phyloP scores from a whole-genome alignment of 2,797 vertebrate genomes.

The Lycodopsis pacificus region DNA sequence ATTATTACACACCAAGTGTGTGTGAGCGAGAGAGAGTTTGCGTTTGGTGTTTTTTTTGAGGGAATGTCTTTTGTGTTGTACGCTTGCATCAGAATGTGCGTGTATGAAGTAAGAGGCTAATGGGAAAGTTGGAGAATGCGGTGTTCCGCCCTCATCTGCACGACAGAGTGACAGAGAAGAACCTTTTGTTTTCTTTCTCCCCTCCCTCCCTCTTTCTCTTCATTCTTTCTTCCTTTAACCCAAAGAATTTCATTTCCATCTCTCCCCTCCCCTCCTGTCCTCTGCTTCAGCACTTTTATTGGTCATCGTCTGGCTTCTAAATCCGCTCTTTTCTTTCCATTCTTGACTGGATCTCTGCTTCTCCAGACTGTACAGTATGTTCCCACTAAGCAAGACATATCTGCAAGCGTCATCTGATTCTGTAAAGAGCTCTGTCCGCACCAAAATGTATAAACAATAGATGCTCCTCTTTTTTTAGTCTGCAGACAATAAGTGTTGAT shows the following conservation, averaged over 20 bases:
- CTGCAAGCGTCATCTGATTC: not conserved
- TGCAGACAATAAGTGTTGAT: not conserved
- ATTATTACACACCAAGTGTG: not conserved
- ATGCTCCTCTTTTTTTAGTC: not conserved
- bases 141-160: not conserved
- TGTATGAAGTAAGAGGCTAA: not conserved
- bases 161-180: not conserved
- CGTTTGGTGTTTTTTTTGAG: not conserved
- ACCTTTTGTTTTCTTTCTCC: not conserved
- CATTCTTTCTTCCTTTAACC: conserved; percentile 4
- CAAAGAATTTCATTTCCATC: conserved; percentile 13
- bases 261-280: not conserved
- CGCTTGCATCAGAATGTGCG: not conserved
- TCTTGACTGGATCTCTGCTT: not conserved
- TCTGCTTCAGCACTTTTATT: conserved; percentile 17
- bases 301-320: not conserved
- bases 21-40: not conserved
- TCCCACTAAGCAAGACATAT: not conserved
- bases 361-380: not conserved
- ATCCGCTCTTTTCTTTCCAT: not conserved
- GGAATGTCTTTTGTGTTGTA: conserved; percentile 1
- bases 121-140: conserved; percentile 10
- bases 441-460: not conserved
- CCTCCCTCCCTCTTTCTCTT: not conserved
- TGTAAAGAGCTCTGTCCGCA: not conserved